Conservation (phyloP, 2,113 vertebrate species). For the Microcebus ravelobensis region DNA sequence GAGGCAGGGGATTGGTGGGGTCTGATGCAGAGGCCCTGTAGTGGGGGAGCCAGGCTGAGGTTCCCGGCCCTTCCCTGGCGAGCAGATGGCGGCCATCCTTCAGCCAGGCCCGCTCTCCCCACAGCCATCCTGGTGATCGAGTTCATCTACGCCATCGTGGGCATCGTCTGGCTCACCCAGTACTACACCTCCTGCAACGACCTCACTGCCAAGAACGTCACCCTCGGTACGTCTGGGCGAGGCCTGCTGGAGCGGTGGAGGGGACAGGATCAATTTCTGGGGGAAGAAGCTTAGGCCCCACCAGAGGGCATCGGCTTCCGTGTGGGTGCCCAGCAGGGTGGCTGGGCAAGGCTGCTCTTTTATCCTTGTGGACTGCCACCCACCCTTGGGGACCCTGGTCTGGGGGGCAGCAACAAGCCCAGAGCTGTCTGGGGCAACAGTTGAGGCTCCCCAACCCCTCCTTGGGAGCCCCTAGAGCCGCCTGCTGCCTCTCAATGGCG, state of each 20-base stretch:
- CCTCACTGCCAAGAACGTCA: conserved; percentile 97
- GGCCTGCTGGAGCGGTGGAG: not conserved
- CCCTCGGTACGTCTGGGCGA: conserved; percentile 90
- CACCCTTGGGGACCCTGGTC: accelerated
- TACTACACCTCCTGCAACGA: conserved; percentile 98
- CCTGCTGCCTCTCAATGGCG: not conserved
- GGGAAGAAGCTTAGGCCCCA: not conserved
- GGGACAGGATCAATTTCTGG: not conserved
- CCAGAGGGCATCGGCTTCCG: not conserved
- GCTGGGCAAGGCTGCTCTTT: not conserved
- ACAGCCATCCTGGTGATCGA: conserved; percentile 96
- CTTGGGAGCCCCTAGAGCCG: not conserved
- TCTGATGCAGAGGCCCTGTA: not conserved
- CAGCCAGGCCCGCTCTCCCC: conserved; percentile 50
- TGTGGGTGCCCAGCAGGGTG: not conserved
- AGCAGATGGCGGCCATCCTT: not conserved
- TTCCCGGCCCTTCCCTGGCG: not conserved
- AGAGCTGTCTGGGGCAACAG: not conserved
- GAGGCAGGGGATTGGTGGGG: too few relatives aligned
- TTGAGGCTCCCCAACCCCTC: not conserved
- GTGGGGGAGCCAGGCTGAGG: not conserved
- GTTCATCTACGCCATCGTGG: conserved; percentile 97
- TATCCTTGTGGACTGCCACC: not conserved
- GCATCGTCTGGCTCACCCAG: conserved; percentile 97
- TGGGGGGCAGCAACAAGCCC: not conserved